phyloP scores from a whole-genome alignment of 2,113 vertebrate genomes.

The Leptobrachium leishanense region DNA sequence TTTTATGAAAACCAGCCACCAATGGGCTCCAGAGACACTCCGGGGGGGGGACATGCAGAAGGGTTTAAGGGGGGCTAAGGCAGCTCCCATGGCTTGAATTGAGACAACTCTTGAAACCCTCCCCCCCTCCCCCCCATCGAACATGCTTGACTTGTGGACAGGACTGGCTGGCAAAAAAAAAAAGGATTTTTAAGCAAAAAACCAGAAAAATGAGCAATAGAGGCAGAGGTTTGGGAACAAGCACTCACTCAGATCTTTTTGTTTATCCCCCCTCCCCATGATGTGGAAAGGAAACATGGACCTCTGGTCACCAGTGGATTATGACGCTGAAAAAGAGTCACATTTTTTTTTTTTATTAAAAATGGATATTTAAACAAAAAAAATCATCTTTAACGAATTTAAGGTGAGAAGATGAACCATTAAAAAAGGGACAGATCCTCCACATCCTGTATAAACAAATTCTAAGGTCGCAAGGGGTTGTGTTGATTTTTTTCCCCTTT shows the following conservation, averaged over 20 bases:
- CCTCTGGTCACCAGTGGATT: slow-evolving; percentile 28
- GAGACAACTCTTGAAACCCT: not conserved
- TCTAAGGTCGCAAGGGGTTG: slow-evolving; percentile 69
- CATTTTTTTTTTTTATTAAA: slow-evolving; percentile 19
- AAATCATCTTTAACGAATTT: slow-evolving; percentile 63
- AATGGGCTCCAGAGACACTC: slow-evolving; percentile 2
- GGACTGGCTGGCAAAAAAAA: not conserved
- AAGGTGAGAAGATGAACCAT: slow-evolving; percentile 72
- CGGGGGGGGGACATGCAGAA: not conserved
- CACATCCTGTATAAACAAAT: slow-evolving; percentile 83
- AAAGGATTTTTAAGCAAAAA: no score
- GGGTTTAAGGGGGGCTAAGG: not conserved
- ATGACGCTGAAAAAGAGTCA: not conserved
- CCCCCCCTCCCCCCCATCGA: no score
- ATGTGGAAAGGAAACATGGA: not conserved
- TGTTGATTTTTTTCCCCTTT: slow-evolving; percentile 68
- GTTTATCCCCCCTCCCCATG: slow-evolving; percentile 2
- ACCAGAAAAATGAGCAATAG: slow-evolving; percentile 22
- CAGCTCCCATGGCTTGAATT: slow-evolving; percentile 11
- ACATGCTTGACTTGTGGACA: no score
- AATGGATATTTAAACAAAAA: slow-evolving; percentile 52
- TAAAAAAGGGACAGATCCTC: slow-evolving; percentile 59
- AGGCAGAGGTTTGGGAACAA: slow-evolving; percentile 1
- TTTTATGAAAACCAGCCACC: not conserved
- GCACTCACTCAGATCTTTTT: slow-evolving; percentile 16